Conservation (phyloP, 2,797 vertebrate species). For the Ciconia nigra region DNA sequence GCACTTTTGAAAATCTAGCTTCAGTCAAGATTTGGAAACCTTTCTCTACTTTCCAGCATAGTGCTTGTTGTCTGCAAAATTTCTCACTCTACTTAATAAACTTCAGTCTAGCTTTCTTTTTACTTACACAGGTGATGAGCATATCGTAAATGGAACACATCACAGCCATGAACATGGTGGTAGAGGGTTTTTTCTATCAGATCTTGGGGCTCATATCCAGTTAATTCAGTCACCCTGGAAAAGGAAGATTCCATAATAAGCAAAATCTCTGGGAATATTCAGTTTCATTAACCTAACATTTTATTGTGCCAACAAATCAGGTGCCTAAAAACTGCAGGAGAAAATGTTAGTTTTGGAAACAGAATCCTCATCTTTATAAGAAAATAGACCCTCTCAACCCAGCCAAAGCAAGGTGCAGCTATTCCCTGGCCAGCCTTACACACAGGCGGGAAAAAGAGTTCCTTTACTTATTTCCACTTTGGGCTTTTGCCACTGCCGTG, state of each 20-base stretch:
- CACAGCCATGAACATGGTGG: slow-evolving; percentile 90
- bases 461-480: not conserved
- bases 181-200: slow-evolving; percentile 96
- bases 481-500: not conserved
- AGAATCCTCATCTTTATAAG: slow-evolving; percentile 19
- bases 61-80: not conserved
- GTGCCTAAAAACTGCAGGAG: not conserved
- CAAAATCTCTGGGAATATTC: not conserved
- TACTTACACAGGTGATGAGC: slow-evolving; percentile 91
- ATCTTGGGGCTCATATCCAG: slow-evolving; percentile 93
- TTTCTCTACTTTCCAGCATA: not conserved
- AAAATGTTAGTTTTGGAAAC: slow-evolving; percentile 49
- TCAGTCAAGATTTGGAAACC: not conserved
- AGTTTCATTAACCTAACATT: not conserved
- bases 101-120: not conserved
- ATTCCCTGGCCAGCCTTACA: not conserved
- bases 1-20: not conserved
- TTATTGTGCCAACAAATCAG: not conserved
- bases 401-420: not conserved
- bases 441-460: not conserved
- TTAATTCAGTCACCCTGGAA: slow-evolving; percentile 90
- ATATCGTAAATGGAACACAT: slow-evolving; percentile 88
- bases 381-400: slow-evolving; percentile 6
- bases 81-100: not conserved
- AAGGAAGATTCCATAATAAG: slow-evolving; percentile 3